Percentiles rank a stretch among this genome's conserved stretches.
Conservation (phyloP, 2,888 invertebrate species). For the Epiblema foenella region DNA sequence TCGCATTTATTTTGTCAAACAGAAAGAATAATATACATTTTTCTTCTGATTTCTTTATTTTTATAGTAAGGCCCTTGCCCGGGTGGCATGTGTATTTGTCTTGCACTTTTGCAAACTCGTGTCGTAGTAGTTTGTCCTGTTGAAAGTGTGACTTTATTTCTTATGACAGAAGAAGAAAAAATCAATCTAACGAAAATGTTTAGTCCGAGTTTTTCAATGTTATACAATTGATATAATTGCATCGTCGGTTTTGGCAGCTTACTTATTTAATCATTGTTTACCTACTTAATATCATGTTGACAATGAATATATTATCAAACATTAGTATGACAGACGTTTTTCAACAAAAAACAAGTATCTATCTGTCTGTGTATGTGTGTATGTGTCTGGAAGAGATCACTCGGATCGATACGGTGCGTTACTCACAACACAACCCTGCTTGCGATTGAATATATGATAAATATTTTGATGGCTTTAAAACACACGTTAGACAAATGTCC, state of each 20-base stretch:
- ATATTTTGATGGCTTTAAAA: not conserved
- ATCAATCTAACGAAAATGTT: not conserved
- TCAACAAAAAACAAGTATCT: not conserved
- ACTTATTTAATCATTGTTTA: not conserved
- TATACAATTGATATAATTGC: conserved; percentile 1
- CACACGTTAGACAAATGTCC: not conserved
- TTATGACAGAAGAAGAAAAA: not conserved
- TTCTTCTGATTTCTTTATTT: conserved; percentile 22
- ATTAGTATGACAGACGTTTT: not conserved
- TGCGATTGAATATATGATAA: too few relatives aligned
- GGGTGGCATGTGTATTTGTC: conserved; percentile 22
- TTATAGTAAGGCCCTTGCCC: conserved; percentile 33
- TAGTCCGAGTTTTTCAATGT: not conserved
- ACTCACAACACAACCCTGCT: too few relatives aligned
- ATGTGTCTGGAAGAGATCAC: too few relatives aligned
- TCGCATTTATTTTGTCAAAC: not conserved
- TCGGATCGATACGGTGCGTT: too few relatives aligned
- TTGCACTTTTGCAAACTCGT: conserved; percentile 14
- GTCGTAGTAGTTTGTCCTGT: not conserved
- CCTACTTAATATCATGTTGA: not conserved
- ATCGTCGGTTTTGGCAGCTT: not conserved
- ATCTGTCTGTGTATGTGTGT: too few relatives aligned
- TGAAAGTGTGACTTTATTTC: not conserved
- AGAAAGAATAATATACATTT: not conserved
- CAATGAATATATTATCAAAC: not conserved